A percentile compares a stretch with the other conserved stretches of the same genome.
phyloP scores from a whole-genome alignment of 2,113 vertebrate species.

The Engraulis encrasicolus region DNA sequence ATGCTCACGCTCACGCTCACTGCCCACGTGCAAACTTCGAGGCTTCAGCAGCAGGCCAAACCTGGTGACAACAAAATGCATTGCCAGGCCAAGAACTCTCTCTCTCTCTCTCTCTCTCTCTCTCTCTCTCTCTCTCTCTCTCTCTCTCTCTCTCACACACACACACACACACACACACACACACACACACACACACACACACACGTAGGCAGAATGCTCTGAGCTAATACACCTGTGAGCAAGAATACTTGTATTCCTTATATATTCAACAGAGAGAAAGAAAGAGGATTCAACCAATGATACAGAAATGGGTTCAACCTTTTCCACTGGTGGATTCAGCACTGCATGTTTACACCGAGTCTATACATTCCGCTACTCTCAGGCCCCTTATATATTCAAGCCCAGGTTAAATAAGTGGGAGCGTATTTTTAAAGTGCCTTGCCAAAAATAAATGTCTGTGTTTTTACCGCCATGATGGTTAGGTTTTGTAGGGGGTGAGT shows the following conservation, averaged over 20 bases:
- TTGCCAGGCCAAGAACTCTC: not conserved
- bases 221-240: not conserved
- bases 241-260: not conserved
- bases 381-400: not conserved
- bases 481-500: not conserved
- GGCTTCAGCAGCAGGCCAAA: too few relatives aligned
- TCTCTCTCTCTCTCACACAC: too few relatives aligned
- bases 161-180: too few relatives aligned
- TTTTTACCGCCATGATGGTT: not conserved
- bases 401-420: not conserved
- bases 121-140: too few relatives aligned
- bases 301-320: too few relatives aligned
- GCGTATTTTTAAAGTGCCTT: too few relatives aligned
- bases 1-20: too few relatives aligned
- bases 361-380: not conserved
- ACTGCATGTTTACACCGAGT: not conserved
- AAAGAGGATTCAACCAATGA: not conserved
- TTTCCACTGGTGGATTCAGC: not conserved
- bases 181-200: too few relatives aligned
- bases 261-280: not conserved
- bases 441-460: not conserved
- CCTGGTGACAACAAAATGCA: too few relatives aligned
- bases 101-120: too few relatives aligned
- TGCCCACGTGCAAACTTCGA: too few relatives aligned
- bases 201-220: too few relatives aligned